Conservation (phyloP, 2,888 invertebrate species). For the Calameuta filiformis region DNA sequence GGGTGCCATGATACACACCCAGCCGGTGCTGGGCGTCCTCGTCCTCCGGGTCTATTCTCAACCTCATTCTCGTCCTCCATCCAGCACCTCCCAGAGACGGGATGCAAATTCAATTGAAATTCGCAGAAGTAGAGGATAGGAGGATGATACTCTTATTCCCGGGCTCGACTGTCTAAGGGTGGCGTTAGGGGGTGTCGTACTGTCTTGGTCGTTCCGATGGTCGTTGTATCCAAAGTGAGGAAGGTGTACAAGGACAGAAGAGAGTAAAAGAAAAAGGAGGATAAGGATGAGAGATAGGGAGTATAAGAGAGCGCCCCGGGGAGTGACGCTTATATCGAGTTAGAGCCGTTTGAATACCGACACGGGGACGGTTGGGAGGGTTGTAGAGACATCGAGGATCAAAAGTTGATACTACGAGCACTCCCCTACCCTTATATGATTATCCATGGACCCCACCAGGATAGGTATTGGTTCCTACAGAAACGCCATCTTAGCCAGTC, state of each 20-base stretch:
- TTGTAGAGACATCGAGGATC: slow-evolving; percentile 46
- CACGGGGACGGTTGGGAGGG: slow-evolving; percentile 11
- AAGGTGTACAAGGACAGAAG: no score
- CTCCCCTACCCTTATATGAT: slow-evolving; percentile 52
- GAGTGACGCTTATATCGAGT: slow-evolving; percentile 63
- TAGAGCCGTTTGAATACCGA: slow-evolving; percentile 64
- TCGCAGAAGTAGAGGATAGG: slow-evolving; percentile 16
- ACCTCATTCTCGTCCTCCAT: background rate
- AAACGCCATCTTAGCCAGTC: slow-evolving; percentile 35
- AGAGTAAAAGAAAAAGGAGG: slow-evolving; percentile 22
- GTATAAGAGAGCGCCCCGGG: slow-evolving; percentile 39
- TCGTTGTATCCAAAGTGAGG: slow-evolving; percentile 10
- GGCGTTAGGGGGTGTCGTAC: slow-evolving; percentile 14
- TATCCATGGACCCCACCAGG: slow-evolving; percentile 43
- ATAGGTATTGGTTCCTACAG: no score
- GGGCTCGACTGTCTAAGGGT: slow-evolving; percentile 6
- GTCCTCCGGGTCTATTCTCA: background rate
- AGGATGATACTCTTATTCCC: slow-evolving; percentile 44
- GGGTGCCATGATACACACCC: slow-evolving; percentile 6
- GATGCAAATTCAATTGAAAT: slow-evolving; percentile 61
- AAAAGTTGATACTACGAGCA: slow-evolving; percentile 53
- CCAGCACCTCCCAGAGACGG: slow-evolving; percentile 14
- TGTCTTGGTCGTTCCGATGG: slow-evolving; percentile 23
- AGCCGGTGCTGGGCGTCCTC: background rate
- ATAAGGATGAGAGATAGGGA: slow-evolving; percentile 16